Conservation (phyloP, 2,888 invertebrate genomes). For the Hirtodrosophila histrioides region DNA sequence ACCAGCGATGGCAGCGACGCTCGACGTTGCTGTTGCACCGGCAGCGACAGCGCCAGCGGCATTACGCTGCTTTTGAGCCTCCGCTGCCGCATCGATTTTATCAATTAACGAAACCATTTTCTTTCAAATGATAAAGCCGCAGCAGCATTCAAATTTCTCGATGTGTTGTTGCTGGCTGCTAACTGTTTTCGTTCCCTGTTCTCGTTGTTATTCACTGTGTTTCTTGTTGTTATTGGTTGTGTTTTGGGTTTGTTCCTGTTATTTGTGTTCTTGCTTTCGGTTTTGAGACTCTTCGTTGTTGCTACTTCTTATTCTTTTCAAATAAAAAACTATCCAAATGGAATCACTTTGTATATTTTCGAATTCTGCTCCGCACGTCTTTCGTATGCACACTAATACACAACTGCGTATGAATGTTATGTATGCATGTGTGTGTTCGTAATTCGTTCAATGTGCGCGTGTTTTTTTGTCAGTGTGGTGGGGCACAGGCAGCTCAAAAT, state of each 20-base stretch:
- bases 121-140: conserved; percentile 53
- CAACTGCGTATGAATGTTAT: conserved; percentile 40
- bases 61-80: conserved; percentile 64
- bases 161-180: conserved; percentile 23
- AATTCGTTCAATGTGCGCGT: conserved; percentile 16
- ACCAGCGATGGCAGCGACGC: conserved; percentile 26
- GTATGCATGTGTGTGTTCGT: conserved; percentile 14
- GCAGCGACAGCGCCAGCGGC: conserved; percentile 51
- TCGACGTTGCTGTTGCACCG: conserved; percentile 36
- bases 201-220: conserved; percentile 23
- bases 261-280: conserved; percentile 23
- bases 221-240: conserved; percentile 17
- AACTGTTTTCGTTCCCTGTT: conserved; percentile 7
- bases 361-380: conserved; percentile 39
- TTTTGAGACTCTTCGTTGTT: conserved; percentile 49
- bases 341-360: conserved; percentile 48
- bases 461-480: conserved; percentile 36
- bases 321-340: conserved; percentile 21
- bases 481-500: conserved; percentile 15
- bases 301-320: conserved; percentile 6
- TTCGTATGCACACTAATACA: conserved; percentile 54
- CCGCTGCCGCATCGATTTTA: conserved; percentile 73
- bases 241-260: conserved; percentile 32
- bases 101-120: conserved; percentile 80
- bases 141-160: conserved; percentile 63